Percentiles rank a stretch among this genome's conserved stretches.
These are phyloP conservation scores for Montipora efflorescens DNA, from an alignment of 64 coral and sea anemone species.

Conservation along the genomic window DNA sequence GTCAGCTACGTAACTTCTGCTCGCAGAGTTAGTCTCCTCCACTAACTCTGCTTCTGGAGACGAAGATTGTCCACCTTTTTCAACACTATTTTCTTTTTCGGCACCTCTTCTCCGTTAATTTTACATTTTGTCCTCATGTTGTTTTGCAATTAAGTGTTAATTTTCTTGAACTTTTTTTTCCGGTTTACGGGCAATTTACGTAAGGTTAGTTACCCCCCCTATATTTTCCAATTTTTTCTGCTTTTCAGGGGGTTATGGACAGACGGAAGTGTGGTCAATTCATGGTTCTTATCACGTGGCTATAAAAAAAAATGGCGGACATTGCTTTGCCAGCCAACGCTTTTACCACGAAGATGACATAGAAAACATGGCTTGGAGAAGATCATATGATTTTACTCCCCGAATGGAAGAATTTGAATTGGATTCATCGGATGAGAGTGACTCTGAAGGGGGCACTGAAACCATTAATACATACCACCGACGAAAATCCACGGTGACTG, in stretches of 20 bases:
- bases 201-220: not conserved
- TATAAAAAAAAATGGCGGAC: slow-evolving; percentile 44
- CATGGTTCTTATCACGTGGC: slow-evolving; percentile 32
- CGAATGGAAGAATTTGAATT: slow-evolving; percentile 84
- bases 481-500: slow-evolving; percentile 88
- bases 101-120: not conserved
- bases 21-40: no score
- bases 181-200: not conserved
- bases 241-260: not conserved
- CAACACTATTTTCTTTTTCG: no score
- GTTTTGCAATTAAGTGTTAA: not conserved
- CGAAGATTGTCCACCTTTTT: no score
- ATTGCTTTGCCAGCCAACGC: not conserved
- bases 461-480: slow-evolving; percentile 77
- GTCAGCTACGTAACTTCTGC: no score
- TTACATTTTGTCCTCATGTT: not conserved
- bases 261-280: slow-evolving; percentile 44
- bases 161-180: slow-evolving; percentile 12
- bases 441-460: slow-evolving; percentile 79
- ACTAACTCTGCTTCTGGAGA: no score
- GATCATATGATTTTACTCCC: slow-evolving; percentile 91
- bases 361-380: slow-evolving; percentile 69
- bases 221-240: not conserved
- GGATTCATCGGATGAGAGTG: slow-evolving; percentile 92
- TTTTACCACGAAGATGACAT: slow-evolving; percentile 22